phyloP scores from a whole-genome alignment of 1,140 invertebrate species.

The Archivesica marissinica region DNA sequence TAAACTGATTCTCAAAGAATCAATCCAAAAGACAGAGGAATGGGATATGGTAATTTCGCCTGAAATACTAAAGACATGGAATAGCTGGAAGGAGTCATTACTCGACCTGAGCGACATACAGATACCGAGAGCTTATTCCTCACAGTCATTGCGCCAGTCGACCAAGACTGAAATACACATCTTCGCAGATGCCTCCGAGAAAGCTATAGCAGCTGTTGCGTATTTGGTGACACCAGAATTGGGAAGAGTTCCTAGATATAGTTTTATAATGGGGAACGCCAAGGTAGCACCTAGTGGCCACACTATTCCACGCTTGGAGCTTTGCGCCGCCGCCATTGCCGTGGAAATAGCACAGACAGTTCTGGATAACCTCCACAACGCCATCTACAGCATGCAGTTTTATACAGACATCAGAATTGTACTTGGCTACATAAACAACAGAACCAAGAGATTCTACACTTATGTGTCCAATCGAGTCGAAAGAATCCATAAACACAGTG shows the following conservation, averaged over 20 bases:
- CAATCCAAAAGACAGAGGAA: background rate
- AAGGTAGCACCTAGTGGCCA: conserved; percentile 23
- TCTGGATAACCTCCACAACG: conserved; percentile 5
- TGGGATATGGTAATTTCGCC: background rate
- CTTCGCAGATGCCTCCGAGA: conserved; percentile 45
- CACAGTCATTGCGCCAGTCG: background rate
- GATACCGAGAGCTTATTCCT: conserved; percentile 5
- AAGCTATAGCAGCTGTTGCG: conserved; percentile 21
- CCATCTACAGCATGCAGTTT: background rate
- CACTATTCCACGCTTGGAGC: conserved; percentile 28
- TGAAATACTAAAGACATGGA: background rate
- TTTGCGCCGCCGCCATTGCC: background rate
- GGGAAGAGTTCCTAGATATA: background rate
- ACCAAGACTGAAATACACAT: background rate
- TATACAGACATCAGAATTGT: conserved; percentile 63
- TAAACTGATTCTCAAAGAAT: conserved; percentile 5
- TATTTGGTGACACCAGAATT: background rate
- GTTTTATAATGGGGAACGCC: conserved; percentile 20
- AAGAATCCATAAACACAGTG: conserved; percentile 5
- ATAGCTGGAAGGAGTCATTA: conserved; percentile 16
- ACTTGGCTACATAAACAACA: conserved; percentile 61
- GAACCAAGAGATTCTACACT: conserved; percentile 54
- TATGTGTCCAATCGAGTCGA: conserved; percentile 64
- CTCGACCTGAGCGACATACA: background rate
- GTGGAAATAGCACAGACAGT: conserved; percentile 55